Evolutionary conservation across 2,113 vertebrate genomes (phyloP).

Genomic region (Melanerpes aurifrons): DNA sequence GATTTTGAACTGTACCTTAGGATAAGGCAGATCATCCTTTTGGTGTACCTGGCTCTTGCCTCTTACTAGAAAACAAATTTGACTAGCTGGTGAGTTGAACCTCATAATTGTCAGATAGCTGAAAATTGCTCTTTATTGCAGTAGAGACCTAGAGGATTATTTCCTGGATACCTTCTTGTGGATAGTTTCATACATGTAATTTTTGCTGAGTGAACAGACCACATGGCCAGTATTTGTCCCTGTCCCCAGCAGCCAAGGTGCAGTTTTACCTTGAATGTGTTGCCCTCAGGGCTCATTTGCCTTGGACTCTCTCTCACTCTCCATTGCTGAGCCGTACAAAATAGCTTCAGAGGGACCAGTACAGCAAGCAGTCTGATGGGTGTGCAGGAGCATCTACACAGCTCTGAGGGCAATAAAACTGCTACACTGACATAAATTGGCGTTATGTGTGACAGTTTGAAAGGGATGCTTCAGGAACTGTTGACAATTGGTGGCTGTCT

Average conservation of each 20-base stretch:
- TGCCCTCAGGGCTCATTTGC: background rate
- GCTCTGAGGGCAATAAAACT: background rate
- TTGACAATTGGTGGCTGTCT: background rate
- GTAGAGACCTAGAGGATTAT: background rate
- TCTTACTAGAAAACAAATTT: background rate
- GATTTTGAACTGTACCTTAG: background rate
- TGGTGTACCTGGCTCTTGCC: background rate
- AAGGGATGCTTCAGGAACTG: background rate
- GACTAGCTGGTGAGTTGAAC: background rate
- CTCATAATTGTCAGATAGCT: background rate
- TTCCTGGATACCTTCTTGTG: background rate
- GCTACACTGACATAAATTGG: background rate
- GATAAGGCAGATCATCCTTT: background rate
- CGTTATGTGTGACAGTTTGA: accelerated
- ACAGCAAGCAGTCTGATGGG: background rate
- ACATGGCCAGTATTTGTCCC: background rate
- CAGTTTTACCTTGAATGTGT: background rate
- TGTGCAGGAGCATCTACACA: background rate
- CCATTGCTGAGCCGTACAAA: background rate
- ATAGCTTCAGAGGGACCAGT: background rate
- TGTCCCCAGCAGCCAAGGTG: background rate
- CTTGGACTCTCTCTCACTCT: background rate
- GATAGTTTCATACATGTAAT: background rate
- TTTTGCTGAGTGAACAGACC: background rate
- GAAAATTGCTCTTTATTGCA: background rate